Conservation (phyloP, 2,113 vertebrate genomes). For the Cichladusa arquata region DNA sequence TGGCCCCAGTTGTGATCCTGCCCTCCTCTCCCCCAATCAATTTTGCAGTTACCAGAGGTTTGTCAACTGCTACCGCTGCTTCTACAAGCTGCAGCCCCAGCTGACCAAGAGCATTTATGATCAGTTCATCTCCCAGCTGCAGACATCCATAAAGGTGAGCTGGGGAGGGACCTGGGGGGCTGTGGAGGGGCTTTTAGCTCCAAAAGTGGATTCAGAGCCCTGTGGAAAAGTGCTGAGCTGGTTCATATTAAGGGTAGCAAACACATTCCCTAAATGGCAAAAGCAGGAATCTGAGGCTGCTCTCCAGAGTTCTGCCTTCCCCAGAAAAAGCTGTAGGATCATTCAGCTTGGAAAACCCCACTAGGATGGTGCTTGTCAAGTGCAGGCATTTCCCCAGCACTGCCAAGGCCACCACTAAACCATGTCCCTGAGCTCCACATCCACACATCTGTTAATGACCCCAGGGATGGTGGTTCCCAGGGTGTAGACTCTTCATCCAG, state of each 20-base stretch:
- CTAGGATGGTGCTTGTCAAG: not conserved
- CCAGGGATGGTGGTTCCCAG: not conserved
- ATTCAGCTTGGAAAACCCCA: not conserved
- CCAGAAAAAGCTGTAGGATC: not conserved
- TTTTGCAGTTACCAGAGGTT: conserved; percentile 83
- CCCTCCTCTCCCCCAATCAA: too few species aligned
- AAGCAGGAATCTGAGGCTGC: not conserved
- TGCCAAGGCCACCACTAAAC: not conserved
- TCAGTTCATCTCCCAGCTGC: conserved; percentile 84
- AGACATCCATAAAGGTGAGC: conserved; percentile 77
- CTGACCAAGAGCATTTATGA: conserved; percentile 82
- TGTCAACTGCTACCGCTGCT: conserved; percentile 75
- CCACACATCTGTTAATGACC: not conserved
- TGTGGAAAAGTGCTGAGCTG: not conserved
- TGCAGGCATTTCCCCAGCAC: not conserved
- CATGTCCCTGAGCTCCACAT: not conserved
- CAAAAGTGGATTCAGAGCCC: not conserved
- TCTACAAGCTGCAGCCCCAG: conserved; percentile 82
- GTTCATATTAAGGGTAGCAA: not conserved
- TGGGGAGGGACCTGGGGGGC: accelerated
- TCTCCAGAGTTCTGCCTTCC: not conserved
- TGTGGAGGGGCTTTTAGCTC: accelerated
- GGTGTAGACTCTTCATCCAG: too few species aligned
- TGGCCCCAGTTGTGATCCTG: not conserved
- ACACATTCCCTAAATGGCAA: not conserved